Evolutionary conservation across 2,888 invertebrate species (phyloP), one percentile per base, ranked within the genome.

Genomic region (Acholoe squamosa): DNA sequence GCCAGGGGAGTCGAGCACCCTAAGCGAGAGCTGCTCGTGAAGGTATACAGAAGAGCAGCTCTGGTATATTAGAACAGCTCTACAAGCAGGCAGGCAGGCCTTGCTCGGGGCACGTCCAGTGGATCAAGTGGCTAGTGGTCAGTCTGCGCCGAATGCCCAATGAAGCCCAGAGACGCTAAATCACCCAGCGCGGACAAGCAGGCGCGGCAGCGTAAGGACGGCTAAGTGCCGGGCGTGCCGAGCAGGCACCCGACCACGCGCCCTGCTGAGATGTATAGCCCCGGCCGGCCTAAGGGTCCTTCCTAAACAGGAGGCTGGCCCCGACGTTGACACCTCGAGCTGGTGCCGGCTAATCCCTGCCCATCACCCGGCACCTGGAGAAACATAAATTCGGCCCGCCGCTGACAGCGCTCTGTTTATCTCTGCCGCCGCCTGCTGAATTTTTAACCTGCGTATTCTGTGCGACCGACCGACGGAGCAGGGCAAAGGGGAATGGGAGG

Each of bases 381-480:
- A 19, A 52, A 28, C 54, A 86, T 86, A 52, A 86, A 86, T 86
- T 86, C n/a, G 16, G 25, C n/a, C 54, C 25, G 31, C 43, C 19
- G 54, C 86, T 86, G 86, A 86, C 86, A 54, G 86, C 54, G 54
- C 33, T 25, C 28, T 52, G 86, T 86, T 86, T 86, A 86, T 86
- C 86, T 54, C 86, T 86, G 86, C 86, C 86, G 33, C 54, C 54
- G 86, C 86, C 86, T 86, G 86, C 86, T 86, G 86, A 86, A 86
- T 86, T 86, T 86, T 86, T 86, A 86, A 86, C 86, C 52, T 86
- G 56, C 52, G 84, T 43, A 77, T 77, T 77, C 25, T n/a, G 25
- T 28, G 77, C 33, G 77, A 3, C 61, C n/a, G 61, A 25, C 76
- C 25, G 76, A 25, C 28, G 76, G 76, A 14, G 31, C 76, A 31